phyloP scores from a whole-genome alignment of 2,113 vertebrate genomes.

The Gorsachius goisagi region DNA sequence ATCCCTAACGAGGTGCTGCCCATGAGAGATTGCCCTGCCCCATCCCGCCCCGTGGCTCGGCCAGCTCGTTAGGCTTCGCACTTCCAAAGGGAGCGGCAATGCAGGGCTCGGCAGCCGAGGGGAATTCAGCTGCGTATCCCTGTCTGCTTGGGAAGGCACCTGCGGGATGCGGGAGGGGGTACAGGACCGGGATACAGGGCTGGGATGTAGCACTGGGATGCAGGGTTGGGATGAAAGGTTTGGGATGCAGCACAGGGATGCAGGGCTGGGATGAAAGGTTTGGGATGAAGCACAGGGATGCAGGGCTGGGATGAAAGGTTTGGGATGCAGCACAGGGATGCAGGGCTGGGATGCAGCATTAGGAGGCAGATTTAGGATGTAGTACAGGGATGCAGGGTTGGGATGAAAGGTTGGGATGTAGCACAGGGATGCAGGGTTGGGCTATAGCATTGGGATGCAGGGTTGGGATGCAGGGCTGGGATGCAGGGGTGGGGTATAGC shows the following conservation, averaged over 20 bases:
- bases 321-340: neutral
- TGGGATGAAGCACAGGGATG: too few relatives aligned
- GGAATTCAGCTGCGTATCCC: neutral
- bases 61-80: neutral
- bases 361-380: neutral
- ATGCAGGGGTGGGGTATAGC: neutral
- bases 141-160: neutral
- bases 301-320: neutral
- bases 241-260: neutral
- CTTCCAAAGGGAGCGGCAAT: neutral
- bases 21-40: rapidly evolving
- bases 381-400: rapidly evolving
- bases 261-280: neutral
- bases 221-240: neutral
- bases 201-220: neutral
- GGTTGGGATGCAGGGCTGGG: rapidly evolving
- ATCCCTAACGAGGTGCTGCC: neutral
- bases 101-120: rapidly evolving
- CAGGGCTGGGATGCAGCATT: rapidly evolving
- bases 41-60: rapidly evolving
- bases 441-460: too few relatives aligned
- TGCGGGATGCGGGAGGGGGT: neutral
- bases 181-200: neutral
- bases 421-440: rapidly evolving
- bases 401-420: neutral